These are phyloP conservation scores for Lycodopsis pacificus DNA, from an alignment of 2,797 vertebrate species.

Conservation along the genomic window DNA sequence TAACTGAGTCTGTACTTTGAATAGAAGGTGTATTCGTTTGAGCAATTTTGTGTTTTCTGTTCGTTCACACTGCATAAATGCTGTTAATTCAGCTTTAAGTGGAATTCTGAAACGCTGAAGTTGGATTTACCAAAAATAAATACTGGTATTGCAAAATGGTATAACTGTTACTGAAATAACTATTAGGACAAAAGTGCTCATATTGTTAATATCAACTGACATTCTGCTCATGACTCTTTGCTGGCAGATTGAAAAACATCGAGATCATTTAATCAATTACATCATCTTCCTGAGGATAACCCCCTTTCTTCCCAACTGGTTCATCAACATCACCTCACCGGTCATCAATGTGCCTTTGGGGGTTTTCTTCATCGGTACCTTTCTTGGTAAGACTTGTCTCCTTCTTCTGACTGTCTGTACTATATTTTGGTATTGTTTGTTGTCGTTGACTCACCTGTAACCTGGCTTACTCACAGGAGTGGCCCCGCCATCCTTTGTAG, in stretches of 20 bases:
- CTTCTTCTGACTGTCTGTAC: not conserved
- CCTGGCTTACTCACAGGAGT: constrained; percentile 86
- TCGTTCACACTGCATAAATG: not conserved
- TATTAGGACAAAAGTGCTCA: not conserved
- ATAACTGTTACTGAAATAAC: not conserved
- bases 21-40: not conserved
- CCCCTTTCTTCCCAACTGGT: constrained; percentile 99
- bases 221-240: constrained; percentile 15
- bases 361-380: constrained; percentile 98
- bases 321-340: constrained; percentile 99
- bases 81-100: not conserved
- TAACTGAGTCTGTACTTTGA: not conserved
- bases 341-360: constrained; percentile 97
- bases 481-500: constrained; percentile 97
- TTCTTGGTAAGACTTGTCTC: constrained; percentile 89
- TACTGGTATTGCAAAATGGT: not conserved
- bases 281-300: constrained; percentile 99
- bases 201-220: not conserved
- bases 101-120: not conserved
- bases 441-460: constrained; percentile 18
- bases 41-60: not conserved
- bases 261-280: constrained; percentile 98
- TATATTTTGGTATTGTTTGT: not conserved
- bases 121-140: not conserved
- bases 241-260: constrained; percentile 94